A percentile compares a stretch with the other conserved stretches of the same genome.
phyloP scores from a whole-genome alignment of 2,113 vertebrate genomes.

The Eurypyga helias region DNA sequence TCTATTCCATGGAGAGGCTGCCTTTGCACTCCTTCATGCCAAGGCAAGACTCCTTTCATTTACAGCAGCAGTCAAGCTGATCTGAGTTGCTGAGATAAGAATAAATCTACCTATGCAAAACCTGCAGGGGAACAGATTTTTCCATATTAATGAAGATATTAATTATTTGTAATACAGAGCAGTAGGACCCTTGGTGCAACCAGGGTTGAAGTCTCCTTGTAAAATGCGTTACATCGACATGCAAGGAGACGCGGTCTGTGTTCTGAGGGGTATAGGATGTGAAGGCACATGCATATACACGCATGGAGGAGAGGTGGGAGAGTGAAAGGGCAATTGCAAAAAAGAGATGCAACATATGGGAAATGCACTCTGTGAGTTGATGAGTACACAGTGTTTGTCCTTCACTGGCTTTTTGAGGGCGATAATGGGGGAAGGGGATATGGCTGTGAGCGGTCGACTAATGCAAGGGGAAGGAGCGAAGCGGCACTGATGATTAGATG shows the following conservation, averaged over 20 bases:
- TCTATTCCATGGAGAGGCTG: background rate
- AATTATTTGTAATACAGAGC: background rate
- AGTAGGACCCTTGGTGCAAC: background rate
- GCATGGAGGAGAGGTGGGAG: background rate
- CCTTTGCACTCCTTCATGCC: background rate
- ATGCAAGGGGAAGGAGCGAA: background rate
- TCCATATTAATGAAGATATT: background rate
- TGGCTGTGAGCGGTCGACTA: background rate
- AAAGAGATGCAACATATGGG: background rate
- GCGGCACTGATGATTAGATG: background rate
- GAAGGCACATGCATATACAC: background rate
- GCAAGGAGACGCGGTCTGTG: accelerated
- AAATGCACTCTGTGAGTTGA: background rate
- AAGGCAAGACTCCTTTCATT: background rate
- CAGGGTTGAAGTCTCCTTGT: background rate
- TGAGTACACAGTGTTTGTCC: background rate
- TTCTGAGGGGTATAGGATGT: background rate
- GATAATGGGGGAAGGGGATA: background rate
- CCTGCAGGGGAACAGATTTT: background rate
- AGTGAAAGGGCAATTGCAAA: background rate
- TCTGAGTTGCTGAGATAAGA: background rate
- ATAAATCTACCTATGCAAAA: background rate
- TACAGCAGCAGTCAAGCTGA: background rate
- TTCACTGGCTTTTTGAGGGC: background rate
- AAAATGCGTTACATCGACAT: background rate